These are phyloP conservation scores for Norana najaformis DNA, from an alignment of 2,888 invertebrate species.

Conservation along the genomic window DNA sequence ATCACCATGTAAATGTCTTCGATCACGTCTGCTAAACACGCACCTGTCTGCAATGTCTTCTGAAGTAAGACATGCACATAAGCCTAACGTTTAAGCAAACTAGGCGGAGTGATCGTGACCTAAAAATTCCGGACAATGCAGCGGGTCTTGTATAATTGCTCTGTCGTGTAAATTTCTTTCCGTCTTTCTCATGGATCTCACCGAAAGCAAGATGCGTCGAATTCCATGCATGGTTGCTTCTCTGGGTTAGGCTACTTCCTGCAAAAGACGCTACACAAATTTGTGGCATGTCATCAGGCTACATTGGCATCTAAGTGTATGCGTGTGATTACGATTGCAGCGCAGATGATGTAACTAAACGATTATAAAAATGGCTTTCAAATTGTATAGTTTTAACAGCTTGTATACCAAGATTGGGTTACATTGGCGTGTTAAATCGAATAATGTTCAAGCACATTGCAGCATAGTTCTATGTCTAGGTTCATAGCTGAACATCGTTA, in stretches of 20 bases:
- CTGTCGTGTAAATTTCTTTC: neutral
- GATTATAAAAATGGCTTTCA: neutral
- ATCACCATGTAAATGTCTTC: neutral
- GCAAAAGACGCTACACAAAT: too few relatives aligned
- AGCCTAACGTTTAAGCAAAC: neutral
- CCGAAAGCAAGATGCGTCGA: too few relatives aligned
- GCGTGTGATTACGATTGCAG: too few relatives aligned
- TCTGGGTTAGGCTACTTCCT: too few relatives aligned
- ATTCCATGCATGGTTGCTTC: too few relatives aligned
- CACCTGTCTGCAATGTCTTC: neutral
- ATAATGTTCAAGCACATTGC: too few relatives aligned
- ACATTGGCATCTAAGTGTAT: too few relatives aligned
- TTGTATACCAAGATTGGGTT: neutral
- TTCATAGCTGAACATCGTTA: neutral
- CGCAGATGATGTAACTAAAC: too few relatives aligned
- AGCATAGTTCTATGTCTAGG: neutral
- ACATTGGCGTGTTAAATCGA: too few relatives aligned
- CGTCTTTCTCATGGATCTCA: neutral
- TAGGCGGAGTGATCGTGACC: neutral
- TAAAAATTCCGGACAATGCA: neutral
- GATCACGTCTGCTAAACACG: neutral
- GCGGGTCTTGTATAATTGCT: neutral
- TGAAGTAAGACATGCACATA: neutral
- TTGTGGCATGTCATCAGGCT: too few relatives aligned
- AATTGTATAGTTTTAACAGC: neutral